Evolutionary conservation across 2,888 invertebrate genomes (phyloP), one percentile per base, ranked within the genome.

Genomic region (Parnassius apollo): DNA sequence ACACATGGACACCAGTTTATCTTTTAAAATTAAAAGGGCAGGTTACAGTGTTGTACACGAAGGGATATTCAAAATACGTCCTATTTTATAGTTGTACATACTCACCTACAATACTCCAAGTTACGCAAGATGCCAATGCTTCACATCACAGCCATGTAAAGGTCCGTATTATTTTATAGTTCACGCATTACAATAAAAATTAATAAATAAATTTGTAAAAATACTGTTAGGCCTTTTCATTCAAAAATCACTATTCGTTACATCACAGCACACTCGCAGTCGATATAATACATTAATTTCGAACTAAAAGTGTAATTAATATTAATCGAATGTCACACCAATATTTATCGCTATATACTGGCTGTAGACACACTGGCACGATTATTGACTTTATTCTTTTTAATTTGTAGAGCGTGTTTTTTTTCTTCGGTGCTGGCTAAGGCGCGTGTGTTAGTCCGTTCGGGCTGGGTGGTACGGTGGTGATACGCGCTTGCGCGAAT

Each of bases 401-500:
- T 64, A 65, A 65, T 51, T 25, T 35, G 44, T 54, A 50, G 35
- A 56, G 51, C 51, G 57, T 62, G 53, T 69, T 68, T 65, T 66
- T 66, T 66, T 64, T 59, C 22, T 8, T 65, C 57, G 62, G 65
- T 69, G 66, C 61, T 65, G 65, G 64, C 58, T 57, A 67, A 62
- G 66, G 68, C 61, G 67, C 64, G 65, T 60, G 60, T 61, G 68
- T 65, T 66, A 68, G 67, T 67, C 68, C 66, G 69, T 59, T 67
- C 76, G 75, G 79, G 81, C 77, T 69, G 66, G 80, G 86, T 79
- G 73, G 69, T 74, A 77, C 76, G 76, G 71, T 73, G 76, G 68
- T 71, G 70, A 61, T 64, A 59, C 76, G 87, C 90, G 90, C 86
- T 76, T 73, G 85, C 90, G 88, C 82, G 82, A 69, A 69, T 76